phyloP scores from a whole-genome alignment of 2,888 invertebrate genomes.

The Pterobdella sp. region DNA sequence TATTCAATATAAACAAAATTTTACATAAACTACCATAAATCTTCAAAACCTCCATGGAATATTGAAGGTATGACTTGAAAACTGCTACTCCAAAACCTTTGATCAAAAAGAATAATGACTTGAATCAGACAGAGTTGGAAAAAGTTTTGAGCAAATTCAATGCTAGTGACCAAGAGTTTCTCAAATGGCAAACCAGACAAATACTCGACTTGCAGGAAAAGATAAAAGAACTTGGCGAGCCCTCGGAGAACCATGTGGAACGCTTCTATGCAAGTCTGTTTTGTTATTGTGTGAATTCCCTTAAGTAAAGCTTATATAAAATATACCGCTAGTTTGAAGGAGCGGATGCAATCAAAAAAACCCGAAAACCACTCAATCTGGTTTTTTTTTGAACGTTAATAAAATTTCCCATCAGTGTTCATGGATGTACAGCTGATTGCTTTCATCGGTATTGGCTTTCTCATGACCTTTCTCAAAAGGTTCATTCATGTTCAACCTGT shows the following conservation, averaged over 20 bases:
- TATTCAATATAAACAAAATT: neutral
- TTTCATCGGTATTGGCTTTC: constrained; percentile 86
- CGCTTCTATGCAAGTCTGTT: neutral
- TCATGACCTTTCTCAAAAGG: constrained; percentile 85
- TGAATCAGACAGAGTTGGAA: neutral
- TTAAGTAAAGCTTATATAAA: neutral
- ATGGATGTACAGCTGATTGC: constrained; percentile 80
- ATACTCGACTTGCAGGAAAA: neutral
- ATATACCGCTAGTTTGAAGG: neutral
- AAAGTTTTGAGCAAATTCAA: neutral
- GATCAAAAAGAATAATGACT: neutral
- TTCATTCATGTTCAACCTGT: too few relatives aligned
- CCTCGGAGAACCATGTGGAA: neutral
- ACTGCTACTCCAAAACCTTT: neutral
- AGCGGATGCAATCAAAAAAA: neutral
- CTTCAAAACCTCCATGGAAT: neutral
- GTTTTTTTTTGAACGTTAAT: neutral
- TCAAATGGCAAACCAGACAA: neutral
- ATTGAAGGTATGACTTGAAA: neutral
- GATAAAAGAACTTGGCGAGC: too few relatives aligned
- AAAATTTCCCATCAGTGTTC: constrained; percentile 34
- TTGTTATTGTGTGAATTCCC: neutral
- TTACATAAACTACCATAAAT: neutral
- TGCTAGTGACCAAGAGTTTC: neutral
- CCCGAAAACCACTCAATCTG: neutral